Base-by-base conservation (phyloP, 2,888 invertebrate genomes). In the Ashinkailepas kermadecensis region DNA sequence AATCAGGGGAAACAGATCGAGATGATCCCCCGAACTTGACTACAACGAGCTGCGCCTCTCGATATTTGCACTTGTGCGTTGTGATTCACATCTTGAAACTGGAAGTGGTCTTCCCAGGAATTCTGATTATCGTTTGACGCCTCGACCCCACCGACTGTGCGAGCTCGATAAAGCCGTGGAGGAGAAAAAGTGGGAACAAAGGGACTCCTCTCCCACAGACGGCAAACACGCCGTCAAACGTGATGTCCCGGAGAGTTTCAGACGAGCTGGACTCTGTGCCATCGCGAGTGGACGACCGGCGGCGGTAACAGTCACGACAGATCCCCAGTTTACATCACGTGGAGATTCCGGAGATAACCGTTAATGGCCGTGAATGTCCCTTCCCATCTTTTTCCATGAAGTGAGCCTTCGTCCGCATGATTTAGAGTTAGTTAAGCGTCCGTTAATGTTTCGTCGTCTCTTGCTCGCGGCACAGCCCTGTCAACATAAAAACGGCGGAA, bases 401-500 rank as follows among this genome's bases (percentile, higher is more conserved):
- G 11, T 23, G 8, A 13, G 39, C 74, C 74, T 74, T 74, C 74
- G 18, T 13, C 18, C 54, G 3, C 2, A 6, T 54, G 54, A 74
- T 74, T 70, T 74, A 74, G 39, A 74, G 54, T 54, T 54, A 39
- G 74, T 74, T 74, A 74, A 74, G 18, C 13, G 54, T 25, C 13
- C 25, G 67, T n/a, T n/a, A 67, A 67, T n/a, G 67, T 4, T 12
- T 25, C 67, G 25, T 25, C 9, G 25, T 8, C 67, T 25, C 11
- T 67, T 18, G 11, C 39, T 21, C 74, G 8, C 74, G 18, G 15
- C 13, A 18, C 11, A 21, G 25, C 11, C 18, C 74, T 54, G 74
- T 74, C 74, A 74, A 10, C 74, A 21, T 74, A 74, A 74, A 65
- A 74, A 54, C 74, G 54, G 8, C 12, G 74, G 74, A 74, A 74